Evolutionary conservation across 2,797 vertebrate species (phyloP), one percentile per base, ranked within the genome.

Genomic region (Microctenopoma lineatum): DNA sequence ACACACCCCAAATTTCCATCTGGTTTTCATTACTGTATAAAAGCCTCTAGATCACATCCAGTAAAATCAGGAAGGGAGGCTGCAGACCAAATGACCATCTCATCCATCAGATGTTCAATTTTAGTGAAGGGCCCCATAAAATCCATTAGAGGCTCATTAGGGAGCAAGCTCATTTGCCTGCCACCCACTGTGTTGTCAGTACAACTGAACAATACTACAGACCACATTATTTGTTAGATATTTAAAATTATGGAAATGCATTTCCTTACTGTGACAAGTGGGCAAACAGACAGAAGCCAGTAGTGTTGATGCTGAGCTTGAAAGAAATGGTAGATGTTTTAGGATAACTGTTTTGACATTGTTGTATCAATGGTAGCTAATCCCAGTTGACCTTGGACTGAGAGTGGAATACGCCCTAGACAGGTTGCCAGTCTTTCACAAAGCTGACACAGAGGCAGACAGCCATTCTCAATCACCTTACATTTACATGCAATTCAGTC

Each of bases 61-160:
- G 59, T n/a, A 47, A 18, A 66, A 32, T 62, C 21, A 46, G 16
- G 36, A 66, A 44, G 51, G 12, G 15, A 70, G 52, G 13, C 12
- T 21, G 66, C 42, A 39, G 44, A 55, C 21, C 32, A 52, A 46
- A 63, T 66, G 34, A 74, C 69, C 55, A 64, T 73, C 48, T 56
- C 36, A 51, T 80, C 70, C 44, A 50, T 79, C 79, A 60, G 42
- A 47, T 66, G 18, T 34, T 58, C 3, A 51, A 58, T 52, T 45
- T 69, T 26, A 69, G 34, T 47, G 44, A 29, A 56, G 14, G 10
- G 18, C 18, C 18, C 58, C 29, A 2, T 52, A 14, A 27, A 63
- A 42, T 55, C 34, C 47, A 69, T 64, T 69, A 69, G 36, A 54
- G 5, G 27, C 18, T 69, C 15, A 1, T 44, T 59, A 44, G 15